Evolutionary conservation across 2,888 invertebrate species (phyloP).

Genomic region (Amblyteles armatorius): DNA sequence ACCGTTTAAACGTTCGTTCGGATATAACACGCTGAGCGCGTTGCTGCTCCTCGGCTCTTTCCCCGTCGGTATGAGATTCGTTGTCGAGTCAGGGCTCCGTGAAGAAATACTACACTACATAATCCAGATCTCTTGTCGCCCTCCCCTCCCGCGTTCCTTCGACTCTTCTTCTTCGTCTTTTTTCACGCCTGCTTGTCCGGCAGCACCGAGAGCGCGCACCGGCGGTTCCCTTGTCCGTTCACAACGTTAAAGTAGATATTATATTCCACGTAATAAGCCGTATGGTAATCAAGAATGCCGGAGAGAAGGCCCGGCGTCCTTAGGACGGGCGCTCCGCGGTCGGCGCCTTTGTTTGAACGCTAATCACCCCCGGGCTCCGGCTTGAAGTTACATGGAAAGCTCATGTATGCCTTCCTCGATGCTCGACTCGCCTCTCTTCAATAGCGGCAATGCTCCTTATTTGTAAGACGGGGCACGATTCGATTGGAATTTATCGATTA

Average conservation of each 20-base stretch:
- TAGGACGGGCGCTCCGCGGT: conserved; percentile 47
- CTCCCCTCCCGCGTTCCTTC: conserved; percentile 1
- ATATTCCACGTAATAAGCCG: conserved; percentile 76
- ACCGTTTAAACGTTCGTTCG: conserved; percentile 68
- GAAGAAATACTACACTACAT: conserved; percentile 21
- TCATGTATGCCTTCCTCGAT: conserved; percentile 21
- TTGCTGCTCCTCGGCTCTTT: conserved; percentile 38
- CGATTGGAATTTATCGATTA: conserved; percentile 15
- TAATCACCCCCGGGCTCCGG: conserved; percentile 69
- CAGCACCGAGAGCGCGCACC: conserved; percentile 33
- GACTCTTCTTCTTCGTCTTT: conserved; percentile 36
- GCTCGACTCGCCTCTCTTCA: conserved; percentile 12
- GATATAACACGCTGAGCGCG: conserved; percentile 26
- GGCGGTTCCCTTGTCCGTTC: conserved; percentile 40
- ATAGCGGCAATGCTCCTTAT: neutral
- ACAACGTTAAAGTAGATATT: conserved; percentile 72
- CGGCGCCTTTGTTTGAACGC: conserved; percentile 75
- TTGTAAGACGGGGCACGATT: conserved; percentile 4
- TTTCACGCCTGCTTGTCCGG: conserved; percentile 25
- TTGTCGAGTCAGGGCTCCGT: conserved; percentile 29
- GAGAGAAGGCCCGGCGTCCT: conserved; percentile 44
- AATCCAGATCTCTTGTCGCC: conserved; percentile 48
- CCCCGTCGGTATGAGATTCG: conserved; percentile 48
- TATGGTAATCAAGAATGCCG: conserved; percentile 77
- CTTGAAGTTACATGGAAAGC: conserved; percentile 40